A percentile compares a stretch with the other conserved stretches of the same genome.
These are phyloP conservation scores for Pardosa pseudoannulata DNA, from an alignment of 2,888 invertebrate species.

Conservation along the genomic window DNA sequence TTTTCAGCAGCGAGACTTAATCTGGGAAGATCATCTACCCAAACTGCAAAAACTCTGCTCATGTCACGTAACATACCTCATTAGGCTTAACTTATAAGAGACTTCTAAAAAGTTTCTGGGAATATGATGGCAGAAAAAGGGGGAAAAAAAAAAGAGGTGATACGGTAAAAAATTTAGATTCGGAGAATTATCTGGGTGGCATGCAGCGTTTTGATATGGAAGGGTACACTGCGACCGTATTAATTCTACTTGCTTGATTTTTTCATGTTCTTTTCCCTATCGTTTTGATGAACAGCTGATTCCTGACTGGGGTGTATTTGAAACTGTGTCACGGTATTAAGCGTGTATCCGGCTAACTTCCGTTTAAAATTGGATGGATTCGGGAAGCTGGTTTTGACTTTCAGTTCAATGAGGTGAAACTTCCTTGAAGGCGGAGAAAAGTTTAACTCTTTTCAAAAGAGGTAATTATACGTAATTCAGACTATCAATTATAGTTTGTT, in stretches of 20 bases:
- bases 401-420: too few species aligned
- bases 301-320: neutral
- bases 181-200: neutral
- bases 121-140: neutral
- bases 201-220: neutral
- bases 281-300: neutral
- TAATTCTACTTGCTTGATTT: neutral
- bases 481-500: too few species aligned
- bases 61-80: conserved; percentile 23
- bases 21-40: neutral
- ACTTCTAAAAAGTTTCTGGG: conserved; percentile 19
- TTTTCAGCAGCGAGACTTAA: neutral
- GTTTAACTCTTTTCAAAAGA: too few species aligned
- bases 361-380: neutral
- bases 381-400: neutral
- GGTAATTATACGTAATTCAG: too few species aligned
- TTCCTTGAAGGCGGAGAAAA: too few species aligned
- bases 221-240: neutral
- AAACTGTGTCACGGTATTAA: neutral
- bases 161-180: neutral
- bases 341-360: neutral
- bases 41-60: neutral
- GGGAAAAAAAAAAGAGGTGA: neutral
- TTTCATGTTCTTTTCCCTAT: neutral
- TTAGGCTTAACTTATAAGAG: conserved; percentile 17